phyloP scores from a whole-genome alignment of 2,113 vertebrate genomes.

The Coryphaenoides rupestris region DNA sequence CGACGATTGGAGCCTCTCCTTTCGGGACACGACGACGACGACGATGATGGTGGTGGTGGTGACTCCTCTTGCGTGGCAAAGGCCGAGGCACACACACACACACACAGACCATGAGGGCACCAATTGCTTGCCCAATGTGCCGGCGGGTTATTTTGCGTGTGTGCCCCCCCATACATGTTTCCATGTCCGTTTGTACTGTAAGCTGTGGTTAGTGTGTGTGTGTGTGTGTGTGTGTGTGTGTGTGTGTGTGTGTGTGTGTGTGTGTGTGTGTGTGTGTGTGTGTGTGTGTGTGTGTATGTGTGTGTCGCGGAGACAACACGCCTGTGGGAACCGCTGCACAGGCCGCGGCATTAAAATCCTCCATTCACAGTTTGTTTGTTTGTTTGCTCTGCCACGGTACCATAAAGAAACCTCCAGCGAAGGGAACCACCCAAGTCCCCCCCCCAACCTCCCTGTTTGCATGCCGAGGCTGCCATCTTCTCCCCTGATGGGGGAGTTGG shows the following conservation, averaged over 20 bases:
- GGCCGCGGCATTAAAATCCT: slow-evolving; percentile 59
- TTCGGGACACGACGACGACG: too few species aligned
- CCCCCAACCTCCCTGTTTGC: slow-evolving; percentile 60
- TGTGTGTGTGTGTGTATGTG: background rate
- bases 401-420: slow-evolving; percentile 50
- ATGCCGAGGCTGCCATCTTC: slow-evolving; percentile 19
- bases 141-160: too few species aligned
- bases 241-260: slow-evolving; percentile 1
- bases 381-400: slow-evolving; percentile 63
- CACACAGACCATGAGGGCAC: too few species aligned
- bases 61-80: too few species aligned
- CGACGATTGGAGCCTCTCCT: too few species aligned
- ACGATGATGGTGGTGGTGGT: too few species aligned
- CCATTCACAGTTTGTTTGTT: slow-evolving; percentile 67
- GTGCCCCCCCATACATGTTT: too few species aligned
- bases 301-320: background rate
- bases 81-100: too few species aligned
- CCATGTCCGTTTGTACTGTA: too few species aligned
- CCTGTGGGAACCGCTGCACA: slow-evolving; percentile 48
- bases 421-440: slow-evolving; percentile 38
- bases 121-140: too few species aligned
- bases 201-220: background rate
- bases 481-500: slow-evolving; percentile 23
- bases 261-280: slow-evolving; percentile 4
- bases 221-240: slow-evolving; percentile 4